A percentile compares a stretch with the other conserved stretches of the same genome.
Evolutionary conservation across 2,888 invertebrate species (phyloP).

Genomic region (Pantelozetes paolii): DNA sequence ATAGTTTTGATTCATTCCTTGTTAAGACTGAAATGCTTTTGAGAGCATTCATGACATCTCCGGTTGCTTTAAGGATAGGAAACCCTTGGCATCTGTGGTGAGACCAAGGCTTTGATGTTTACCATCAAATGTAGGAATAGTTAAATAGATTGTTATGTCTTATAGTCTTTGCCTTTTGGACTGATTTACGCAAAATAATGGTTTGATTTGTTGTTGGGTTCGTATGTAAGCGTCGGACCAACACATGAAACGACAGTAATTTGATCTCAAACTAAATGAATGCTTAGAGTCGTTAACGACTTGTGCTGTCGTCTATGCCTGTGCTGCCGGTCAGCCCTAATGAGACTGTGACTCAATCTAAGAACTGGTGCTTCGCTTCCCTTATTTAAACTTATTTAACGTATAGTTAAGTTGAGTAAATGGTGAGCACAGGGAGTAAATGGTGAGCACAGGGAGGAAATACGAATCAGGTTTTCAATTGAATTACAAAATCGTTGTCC

Average conservation of each 20-base stretch:
- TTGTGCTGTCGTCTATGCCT: neutral
- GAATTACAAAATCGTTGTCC: neutral
- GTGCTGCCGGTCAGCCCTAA: neutral
- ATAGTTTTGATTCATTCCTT: no score
- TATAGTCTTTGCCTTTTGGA: neutral
- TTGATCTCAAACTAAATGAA: slow-evolving; percentile 2
- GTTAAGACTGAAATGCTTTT: no score
- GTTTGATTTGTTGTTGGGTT: neutral
- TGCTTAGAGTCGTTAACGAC: slow-evolving; percentile 2
- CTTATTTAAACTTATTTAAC: slow-evolving; percentile 13
- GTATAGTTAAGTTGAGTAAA: neutral
- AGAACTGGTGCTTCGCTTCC: neutral
- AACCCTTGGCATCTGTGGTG: no score
- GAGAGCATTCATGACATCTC: no score
- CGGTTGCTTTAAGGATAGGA: no score
- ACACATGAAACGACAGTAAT: slow-evolving; percentile 10
- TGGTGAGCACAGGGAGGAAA: neutral
- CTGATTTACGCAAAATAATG: neutral
- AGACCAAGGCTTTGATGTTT: no score
- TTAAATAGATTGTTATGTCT: neutral
- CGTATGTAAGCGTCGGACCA: neutral
- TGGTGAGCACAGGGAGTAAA: neutral
- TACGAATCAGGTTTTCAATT: neutral
- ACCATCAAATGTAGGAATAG: neutral
- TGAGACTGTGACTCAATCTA: neutral